Percentiles rank a stretch among this genome's conserved stretches.
Conservation (phyloP, 2,113 vertebrate genomes). For the Hemicordylus capensis region DNA sequence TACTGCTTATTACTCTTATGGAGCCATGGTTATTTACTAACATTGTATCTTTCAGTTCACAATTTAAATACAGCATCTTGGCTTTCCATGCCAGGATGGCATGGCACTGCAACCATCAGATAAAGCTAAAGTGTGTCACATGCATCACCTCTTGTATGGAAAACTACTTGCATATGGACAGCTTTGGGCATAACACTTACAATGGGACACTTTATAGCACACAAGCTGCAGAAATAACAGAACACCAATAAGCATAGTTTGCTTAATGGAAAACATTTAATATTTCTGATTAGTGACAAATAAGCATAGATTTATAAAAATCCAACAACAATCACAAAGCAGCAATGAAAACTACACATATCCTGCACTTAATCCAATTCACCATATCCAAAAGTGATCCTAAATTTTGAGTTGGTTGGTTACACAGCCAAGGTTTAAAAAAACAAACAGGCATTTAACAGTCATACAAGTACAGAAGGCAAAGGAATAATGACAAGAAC, state of each 20-base stretch:
- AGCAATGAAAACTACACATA: no score
- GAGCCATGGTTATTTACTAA: neutral
- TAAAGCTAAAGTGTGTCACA: neutral
- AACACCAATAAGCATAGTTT: no score
- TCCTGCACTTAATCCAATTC: no score
- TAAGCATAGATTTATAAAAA: no score
- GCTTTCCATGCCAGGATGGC: neutral
- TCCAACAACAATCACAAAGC: no score
- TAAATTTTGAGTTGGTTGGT: neutral
- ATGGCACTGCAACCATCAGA: neutral
- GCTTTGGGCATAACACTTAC: neutral
- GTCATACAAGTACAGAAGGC: neutral
- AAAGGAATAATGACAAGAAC: neutral
- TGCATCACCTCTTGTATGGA: neutral
- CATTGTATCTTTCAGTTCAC: neutral
- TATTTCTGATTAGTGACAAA: no score
- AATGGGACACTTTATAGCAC: neutral
- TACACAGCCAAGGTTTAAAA: neutral
- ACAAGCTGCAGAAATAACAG: neutral
- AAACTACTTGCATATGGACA: neutral
- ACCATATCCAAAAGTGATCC: neutral
- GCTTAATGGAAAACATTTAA: neutral
- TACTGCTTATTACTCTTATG: neutral
- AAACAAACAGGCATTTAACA: neutral
- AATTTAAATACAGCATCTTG: neutral